phyloP scores from a whole-genome alignment of 2,113 vertebrate species.

The Scalopus aquaticus region DNA sequence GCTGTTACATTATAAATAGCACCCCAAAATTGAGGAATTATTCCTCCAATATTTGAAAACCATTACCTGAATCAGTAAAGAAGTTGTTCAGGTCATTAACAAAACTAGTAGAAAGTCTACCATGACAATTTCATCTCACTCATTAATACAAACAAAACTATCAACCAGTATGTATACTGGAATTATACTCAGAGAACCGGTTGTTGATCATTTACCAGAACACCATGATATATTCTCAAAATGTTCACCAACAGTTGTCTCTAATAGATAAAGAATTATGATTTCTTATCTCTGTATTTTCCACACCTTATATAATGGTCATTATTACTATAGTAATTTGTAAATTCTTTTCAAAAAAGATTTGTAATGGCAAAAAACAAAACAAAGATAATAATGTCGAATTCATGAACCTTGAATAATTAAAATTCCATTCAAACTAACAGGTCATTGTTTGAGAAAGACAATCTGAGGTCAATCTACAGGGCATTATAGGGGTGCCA shows the following conservation, averaged over 20 bases:
- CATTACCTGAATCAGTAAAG: neutral
- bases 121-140: neutral
- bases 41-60: neutral
- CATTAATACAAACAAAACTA: neutral
- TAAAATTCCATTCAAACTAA: slow-evolving; percentile 6
- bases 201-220: neutral
- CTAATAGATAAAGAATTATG: neutral
- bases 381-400: neutral
- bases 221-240: neutral
- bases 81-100: neutral
- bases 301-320: too few relatives aligned
- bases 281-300: too few relatives aligned
- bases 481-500: neutral
- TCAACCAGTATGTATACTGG: neutral
- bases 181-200: neutral
- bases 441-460: neutral
- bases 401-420: slow-evolving; percentile 52
- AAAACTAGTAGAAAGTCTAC: neutral
- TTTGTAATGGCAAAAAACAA: neutral
- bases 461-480: slow-evolving; percentile 7
- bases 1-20: neutral
- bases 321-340: neutral
- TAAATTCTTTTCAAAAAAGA: slow-evolving; percentile 1
- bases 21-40: neutral
- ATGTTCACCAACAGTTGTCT: neutral